phyloP scores from a whole-genome alignment of 2,113 vertebrate genomes.

The Fulica atra region DNA sequence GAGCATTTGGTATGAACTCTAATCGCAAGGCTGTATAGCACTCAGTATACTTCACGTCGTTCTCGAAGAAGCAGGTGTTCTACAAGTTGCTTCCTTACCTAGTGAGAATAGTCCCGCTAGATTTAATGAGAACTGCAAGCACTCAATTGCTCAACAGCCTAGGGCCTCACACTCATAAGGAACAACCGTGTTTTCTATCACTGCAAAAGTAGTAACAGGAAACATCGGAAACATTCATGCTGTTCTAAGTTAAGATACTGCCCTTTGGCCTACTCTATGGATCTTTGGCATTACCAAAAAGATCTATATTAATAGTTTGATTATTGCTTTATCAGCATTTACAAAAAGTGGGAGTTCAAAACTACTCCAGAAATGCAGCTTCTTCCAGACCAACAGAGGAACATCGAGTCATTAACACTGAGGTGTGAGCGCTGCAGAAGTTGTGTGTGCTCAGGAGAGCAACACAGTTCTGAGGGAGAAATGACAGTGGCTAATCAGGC shows the following conservation, averaged over 20 bases:
- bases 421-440: neutral
- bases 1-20: neutral
- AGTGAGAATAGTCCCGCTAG: neutral
- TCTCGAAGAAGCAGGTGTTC: neutral
- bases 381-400: neutral
- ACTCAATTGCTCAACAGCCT: neutral
- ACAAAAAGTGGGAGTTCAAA: neutral
- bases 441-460: neutral
- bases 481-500: neutral
- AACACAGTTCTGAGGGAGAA: neutral
- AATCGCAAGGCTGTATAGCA: neutral
- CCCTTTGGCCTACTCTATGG: neutral
- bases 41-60: neutral
- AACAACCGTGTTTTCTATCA: neutral
- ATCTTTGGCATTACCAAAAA: neutral
- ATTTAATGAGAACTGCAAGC: neutral
- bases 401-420: accelerated
- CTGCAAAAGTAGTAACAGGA: neutral
- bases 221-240: neutral
- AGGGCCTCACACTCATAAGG: neutral
- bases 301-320: neutral
- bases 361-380: neutral
- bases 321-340: neutral
- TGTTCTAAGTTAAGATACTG: neutral
- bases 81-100: neutral